Conservation (phyloP, 2,113 vertebrate genomes). For the Neogobius melanostomus region DNA sequence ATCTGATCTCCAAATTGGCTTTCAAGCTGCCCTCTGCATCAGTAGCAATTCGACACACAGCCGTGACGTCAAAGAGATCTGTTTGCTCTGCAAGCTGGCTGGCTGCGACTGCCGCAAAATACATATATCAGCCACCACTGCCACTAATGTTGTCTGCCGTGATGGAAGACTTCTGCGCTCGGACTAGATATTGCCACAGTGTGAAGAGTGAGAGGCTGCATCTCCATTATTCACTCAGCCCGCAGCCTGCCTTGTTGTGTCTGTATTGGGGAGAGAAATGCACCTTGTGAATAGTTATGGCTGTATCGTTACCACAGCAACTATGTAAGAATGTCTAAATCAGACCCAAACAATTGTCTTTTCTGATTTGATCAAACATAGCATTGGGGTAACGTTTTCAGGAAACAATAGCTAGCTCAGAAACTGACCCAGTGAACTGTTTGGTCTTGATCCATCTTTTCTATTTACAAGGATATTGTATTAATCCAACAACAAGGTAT, state of each 20-base stretch:
- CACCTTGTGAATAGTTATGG: constrained; percentile 27
- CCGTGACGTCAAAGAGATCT: constrained; percentile 36
- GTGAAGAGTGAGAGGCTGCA: constrained; percentile 51
- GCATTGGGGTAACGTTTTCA: not conserved
- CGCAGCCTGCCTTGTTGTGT: constrained; percentile 37
- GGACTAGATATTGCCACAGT: constrained; percentile 59
- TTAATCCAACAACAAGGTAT: too few relatives aligned
- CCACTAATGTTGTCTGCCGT: constrained; percentile 52
- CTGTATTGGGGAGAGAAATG: constrained; percentile 19
- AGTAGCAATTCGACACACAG: constrained; percentile 23
- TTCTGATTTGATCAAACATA: not conserved
- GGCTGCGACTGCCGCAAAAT: constrained; percentile 30
- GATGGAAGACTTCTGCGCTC: constrained; percentile 55
- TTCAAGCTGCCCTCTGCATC: constrained; percentile 27
- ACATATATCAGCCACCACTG: constrained; percentile 42
- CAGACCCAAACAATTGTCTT: constrained; percentile 2
- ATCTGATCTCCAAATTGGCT: constrained; percentile 24
- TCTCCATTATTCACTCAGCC: constrained; percentile 59
- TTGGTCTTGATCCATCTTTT: too few relatives aligned
- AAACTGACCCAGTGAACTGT: too few relatives aligned
- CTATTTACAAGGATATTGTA: too few relatives aligned
- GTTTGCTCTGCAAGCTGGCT: constrained; percentile 18
- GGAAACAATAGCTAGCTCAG: too few relatives aligned
- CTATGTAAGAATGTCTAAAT: constrained; percentile 35
- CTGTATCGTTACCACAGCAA: constrained; percentile 38